phyloP scores from a whole-genome alignment of 2,888 invertebrate species.

The Malthinus flaveolus region DNA sequence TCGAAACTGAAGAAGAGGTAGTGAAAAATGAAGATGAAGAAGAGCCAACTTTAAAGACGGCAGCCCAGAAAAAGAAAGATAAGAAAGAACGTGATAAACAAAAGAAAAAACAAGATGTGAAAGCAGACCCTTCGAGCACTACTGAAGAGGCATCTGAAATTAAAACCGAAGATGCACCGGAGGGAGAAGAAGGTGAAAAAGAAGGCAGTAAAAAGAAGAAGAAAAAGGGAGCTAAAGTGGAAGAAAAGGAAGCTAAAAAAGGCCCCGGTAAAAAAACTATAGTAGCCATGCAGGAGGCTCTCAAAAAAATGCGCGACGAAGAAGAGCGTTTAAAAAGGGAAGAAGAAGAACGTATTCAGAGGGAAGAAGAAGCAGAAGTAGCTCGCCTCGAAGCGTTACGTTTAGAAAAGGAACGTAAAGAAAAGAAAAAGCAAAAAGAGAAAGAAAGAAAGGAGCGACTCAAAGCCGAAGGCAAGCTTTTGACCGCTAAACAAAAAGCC shows the following conservation, averaged over 20 bases:
- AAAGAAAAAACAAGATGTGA: conserved; percentile 35
- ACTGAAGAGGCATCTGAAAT: conserved; percentile 33
- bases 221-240: conserved; percentile 17
- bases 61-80: conserved; percentile 88
- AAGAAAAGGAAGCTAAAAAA: conserved; percentile 52
- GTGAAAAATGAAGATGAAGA: conserved; percentile 59
- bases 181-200: conserved; percentile 42
- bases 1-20: conserved; percentile 24
- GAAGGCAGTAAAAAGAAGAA: conserved; percentile 15
- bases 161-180: conserved; percentile 51
- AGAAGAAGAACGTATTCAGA: conserved; percentile 78
- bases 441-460: conserved; percentile 89
- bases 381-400: conserved; percentile 74
- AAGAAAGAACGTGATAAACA: conserved; percentile 82
- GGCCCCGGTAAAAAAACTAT: conserved; percentile 85
- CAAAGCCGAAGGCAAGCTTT: conserved; percentile 94
- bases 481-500: conserved; percentile 92
- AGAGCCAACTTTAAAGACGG: conserved; percentile 70
- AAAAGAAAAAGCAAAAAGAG: conserved; percentile 87
- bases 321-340: conserved; percentile 75
- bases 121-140: not conserved
- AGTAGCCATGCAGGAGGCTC: conserved; percentile 89
- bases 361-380: conserved; percentile 74
- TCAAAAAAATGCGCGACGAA: conserved; percentile 87
- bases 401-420: conserved; percentile 85